Evolutionary conservation across 1,140 invertebrate genomes (phyloP).

Genomic region (Pissodes strobi): DNA sequence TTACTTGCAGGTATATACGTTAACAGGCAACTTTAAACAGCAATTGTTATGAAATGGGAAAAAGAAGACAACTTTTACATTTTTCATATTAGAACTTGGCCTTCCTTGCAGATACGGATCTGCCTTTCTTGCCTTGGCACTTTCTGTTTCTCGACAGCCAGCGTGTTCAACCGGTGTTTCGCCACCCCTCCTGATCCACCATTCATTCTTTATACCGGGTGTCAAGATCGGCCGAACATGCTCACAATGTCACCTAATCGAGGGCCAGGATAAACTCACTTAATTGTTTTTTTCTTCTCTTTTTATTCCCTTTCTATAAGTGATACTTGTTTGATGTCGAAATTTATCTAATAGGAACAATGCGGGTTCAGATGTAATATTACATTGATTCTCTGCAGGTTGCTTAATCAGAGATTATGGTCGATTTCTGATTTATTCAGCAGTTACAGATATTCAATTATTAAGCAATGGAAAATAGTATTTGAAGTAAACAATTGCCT

Average conservation of each 20-base stretch:
- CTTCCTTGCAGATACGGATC: no score
- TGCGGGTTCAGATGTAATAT: constrained; percentile 1
- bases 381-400: no score
- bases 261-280: constrained; percentile 13
- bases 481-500: no score
- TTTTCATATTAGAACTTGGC: no score
- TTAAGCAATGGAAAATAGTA: no score
- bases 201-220: constrained; percentile 22
- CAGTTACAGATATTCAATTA: no score
- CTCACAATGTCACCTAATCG: constrained; percentile 20
- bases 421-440: no score
- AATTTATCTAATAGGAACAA: not conserved
- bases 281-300: constrained; percentile 18
- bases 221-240: constrained; percentile 15
- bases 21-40: no score
- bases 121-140: not conserved
- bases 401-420: no score
- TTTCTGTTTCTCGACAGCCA: constrained; percentile 11
- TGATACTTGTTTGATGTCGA: constrained; percentile 8
- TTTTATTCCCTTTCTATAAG: not conserved
- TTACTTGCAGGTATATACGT: no score
- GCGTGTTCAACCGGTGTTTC: constrained; percentile 19
- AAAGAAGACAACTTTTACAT: no score
- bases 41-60: no score
- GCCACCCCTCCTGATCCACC: constrained; percentile 7